A percentile compares a stretch with the other conserved stretches of the same genome.
phyloP scores from a whole-genome alignment of 2,113 vertebrate species.

The Dipodomys ordii region DNA sequence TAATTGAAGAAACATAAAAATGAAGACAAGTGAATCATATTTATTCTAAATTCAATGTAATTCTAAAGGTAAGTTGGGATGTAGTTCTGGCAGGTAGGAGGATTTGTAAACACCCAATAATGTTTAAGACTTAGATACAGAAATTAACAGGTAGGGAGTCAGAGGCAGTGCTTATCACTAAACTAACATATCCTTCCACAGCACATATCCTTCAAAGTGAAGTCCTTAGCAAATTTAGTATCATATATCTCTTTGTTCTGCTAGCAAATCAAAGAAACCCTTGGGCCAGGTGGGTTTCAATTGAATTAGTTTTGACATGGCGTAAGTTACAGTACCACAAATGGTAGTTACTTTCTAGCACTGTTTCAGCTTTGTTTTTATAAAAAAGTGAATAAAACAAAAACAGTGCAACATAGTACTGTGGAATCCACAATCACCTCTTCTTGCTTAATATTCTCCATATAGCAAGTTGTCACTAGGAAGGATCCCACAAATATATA shows the following conservation, averaged over 20 bases:
- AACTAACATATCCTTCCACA: background rate
- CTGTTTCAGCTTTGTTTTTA: slow-evolving; percentile 10
- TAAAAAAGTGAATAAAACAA: background rate
- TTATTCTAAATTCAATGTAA: background rate
- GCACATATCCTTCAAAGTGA: slow-evolving; percentile 31
- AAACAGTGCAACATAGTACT: background rate
- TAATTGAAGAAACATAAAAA: slow-evolving; percentile 15
- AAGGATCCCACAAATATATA: background rate
- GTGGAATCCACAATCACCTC: background rate
- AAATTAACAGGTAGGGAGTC: background rate
- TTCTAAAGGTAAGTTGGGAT: background rate
- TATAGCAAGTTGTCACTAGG: background rate
- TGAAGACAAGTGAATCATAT: background rate
- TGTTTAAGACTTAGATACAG: background rate
- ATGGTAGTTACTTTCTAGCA: background rate
- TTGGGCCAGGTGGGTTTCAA: background rate
- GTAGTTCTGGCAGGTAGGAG: background rate
- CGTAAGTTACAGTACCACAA: background rate
- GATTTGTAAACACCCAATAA: slow-evolving; percentile 25
- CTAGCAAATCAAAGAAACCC: background rate
- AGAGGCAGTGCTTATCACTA: background rate
- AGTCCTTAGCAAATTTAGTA: slow-evolving; percentile 37
- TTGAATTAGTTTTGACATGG: background rate
- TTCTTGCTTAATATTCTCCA: slow-evolving; percentile 20
- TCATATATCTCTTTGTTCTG: background rate